Evolutionary conservation across 1,140 invertebrate genomes (phyloP), one percentile per base, ranked within the genome.

Genomic region (Drosophila orena): DNA sequence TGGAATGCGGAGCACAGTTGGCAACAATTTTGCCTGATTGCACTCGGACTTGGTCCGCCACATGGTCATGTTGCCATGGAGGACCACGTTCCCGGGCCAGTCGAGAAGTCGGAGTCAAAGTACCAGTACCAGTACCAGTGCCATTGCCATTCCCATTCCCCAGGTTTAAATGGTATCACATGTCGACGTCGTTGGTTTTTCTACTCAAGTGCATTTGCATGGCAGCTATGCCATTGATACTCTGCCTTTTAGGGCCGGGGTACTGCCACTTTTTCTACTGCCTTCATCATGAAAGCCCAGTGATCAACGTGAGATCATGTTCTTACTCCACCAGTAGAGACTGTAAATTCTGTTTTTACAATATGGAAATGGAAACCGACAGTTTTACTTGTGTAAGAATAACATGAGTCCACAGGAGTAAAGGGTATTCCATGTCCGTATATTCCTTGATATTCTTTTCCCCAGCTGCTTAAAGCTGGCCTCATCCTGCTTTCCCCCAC

Each of bases 11-110:
- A 56, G 78, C 80, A 73, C 83, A 88, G 79, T 88, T 88, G 83
- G 84, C 76, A 88, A 88, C 83, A 89, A 83, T 89, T 86, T 83
- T 61, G 79, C 83, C 75, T 83, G 83, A 89, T 88, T 86, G 83
- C 83, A 72, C 42, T 50, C 58, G 47, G 65, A 40, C 56, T 42
- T 27, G 53, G 14, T 24, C 27, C 27, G 60, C 46, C 64, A 65
- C 64, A 65, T 68, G 62, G 62, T 74, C 49, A 38, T 49, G 66
- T 34, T 55, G 65, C 65, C 62, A 38, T 38, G 50, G 34, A 50
- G 58, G 49, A 53, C 61, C 52, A 55, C 55, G 69, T 56, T 69
- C 43, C 70, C 57, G 53, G 52, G 34, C 2, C 35, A 30, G 34
- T 59, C 27, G 5, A 54, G 44, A 24, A 47, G 22, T 30, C 24